These are phyloP conservation scores for Drosophila serrata DNA, from an alignment of 1,140 invertebrate genomes.

Conservation along the genomic window DNA sequence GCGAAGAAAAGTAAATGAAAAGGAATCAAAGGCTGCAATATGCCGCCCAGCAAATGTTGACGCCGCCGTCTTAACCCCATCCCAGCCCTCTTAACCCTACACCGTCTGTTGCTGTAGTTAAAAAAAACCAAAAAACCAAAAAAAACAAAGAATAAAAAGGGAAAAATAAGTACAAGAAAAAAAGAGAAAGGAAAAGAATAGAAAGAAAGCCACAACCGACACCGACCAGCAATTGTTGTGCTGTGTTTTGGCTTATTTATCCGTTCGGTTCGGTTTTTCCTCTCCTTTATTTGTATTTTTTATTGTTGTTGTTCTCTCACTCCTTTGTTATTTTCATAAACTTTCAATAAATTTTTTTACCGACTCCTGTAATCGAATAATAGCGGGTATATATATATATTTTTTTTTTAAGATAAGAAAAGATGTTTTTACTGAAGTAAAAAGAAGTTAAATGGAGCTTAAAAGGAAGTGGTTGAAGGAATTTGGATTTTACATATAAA, in stretches of 20 bases:
- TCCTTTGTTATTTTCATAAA: constrained; percentile 66
- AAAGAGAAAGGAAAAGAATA: constrained; percentile 3
- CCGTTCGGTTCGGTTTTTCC: constrained; percentile 17
- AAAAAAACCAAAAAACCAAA: constrained; percentile 15
- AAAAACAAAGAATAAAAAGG: background rate
- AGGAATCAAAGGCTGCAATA: constrained; percentile 80
- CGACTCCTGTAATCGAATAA: constrained; percentile 21
- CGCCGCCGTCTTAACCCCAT: constrained; percentile 37
- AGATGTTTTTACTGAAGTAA: background rate
- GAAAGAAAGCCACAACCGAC: constrained; percentile 65
- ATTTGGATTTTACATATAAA: background rate
- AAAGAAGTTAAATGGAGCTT: background rate
- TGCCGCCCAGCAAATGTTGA: constrained; percentile 65
- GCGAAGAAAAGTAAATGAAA: constrained; percentile 49
- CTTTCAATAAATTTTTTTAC: constrained; percentile 76
- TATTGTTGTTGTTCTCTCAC: constrained; percentile 12
- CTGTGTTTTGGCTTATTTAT: constrained; percentile 50
- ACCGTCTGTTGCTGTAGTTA: constrained; percentile 61
- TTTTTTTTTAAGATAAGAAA: background rate
- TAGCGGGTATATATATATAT: background rate
- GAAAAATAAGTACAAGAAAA: constrained; percentile 1
- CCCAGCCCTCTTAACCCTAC: background rate
- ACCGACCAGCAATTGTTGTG: constrained; percentile 70
- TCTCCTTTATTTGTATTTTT: constrained; percentile 21
- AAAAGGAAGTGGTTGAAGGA: background rate